phyloP scores from a whole-genome alignment of 2,797 vertebrate genomes.

The Alfaro cultratus region DNA sequence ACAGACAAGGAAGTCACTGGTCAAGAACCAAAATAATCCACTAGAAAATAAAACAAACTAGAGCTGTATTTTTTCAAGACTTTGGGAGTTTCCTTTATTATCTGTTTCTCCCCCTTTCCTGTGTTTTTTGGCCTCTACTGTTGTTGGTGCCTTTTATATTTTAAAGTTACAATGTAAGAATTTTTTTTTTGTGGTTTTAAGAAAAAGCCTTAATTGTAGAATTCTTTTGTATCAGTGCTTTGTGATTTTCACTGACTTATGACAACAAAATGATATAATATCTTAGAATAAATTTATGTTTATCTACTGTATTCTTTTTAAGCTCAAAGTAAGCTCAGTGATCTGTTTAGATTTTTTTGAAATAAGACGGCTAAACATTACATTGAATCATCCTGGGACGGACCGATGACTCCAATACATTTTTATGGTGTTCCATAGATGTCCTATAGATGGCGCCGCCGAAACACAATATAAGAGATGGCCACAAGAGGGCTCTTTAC shows the following conservation, averaged over 20 bases:
- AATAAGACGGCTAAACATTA: not conserved
- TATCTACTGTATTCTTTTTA: not conserved
- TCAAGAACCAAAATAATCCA: slow-evolving; percentile 36
- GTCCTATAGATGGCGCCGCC: slow-evolving; percentile 37
- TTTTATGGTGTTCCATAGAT: not conserved
- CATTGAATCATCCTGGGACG: not conserved
- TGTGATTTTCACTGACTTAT: not conserved
- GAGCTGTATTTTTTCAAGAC: slow-evolving; percentile 16
- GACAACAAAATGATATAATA: not conserved
- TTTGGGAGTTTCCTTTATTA: not conserved
- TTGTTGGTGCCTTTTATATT: not conserved
- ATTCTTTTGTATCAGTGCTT: not conserved
- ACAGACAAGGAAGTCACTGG: slow-evolving; percentile 56
- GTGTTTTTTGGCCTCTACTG: slow-evolving; percentile 13
- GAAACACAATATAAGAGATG: not conserved
- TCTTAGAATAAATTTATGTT: not conserved
- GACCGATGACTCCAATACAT: not conserved
- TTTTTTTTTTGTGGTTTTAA: not conserved
- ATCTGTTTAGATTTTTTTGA: not conserved
- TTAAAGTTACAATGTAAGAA: not conserved
- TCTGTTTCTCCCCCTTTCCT: slow-evolving; percentile 21
- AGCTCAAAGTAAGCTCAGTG: not conserved
- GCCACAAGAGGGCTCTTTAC: slow-evolving; percentile 2
- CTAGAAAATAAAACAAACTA: slow-evolving; percentile 45
- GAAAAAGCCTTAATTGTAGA: not conserved